Base-by-base conservation (phyloP, 2,888 invertebrate genomes). In the Heterodera filipjevi region DNA sequence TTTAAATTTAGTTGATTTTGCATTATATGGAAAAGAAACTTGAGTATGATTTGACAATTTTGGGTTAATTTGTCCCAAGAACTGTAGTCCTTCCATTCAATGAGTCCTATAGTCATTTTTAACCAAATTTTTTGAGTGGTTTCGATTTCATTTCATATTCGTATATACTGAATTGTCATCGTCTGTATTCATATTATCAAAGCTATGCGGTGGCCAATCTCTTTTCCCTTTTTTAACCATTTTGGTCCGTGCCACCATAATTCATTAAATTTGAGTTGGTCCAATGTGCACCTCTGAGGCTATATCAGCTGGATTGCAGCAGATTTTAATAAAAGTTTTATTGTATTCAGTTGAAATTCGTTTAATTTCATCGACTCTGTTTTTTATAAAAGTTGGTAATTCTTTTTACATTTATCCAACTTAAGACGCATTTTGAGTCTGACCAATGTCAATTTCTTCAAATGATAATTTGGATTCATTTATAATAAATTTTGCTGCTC, bases 401-500 rank as follows among this genome's bases (percentile, higher is more conserved):
- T 59, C 12, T 27, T 59, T 59, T 59, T 8, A 0, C n/a, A n/a
- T 59, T 59, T 2, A 59, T 0, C 59, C 59, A 59, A n/a, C 59
- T 59, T 6, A 59, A 10, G 22, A 59, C 59, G n/a, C 59, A 59
- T 59, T 59, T 59, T 59, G 59, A 59, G 33, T 76, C 76, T 19
- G 73, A 59, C 72, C 73, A 76, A 64, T 44, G 2, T 8, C 12
- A 1, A 22, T 70, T 0, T 14, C 22, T 59, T 33, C 27, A n/a
- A 59, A 5, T 2, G 73, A 27, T 14, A 75, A 19, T 39, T 75
- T 59, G 22, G 53, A n/a, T 74, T 75, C 59, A 1, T n/a, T 16
- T 22, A 14, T 73, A 16, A 76, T 19, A 49, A 33, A 76, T 3
- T 71, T 71, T 1, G 33, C 27, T 2, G 14, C 12, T 70, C 73